Percentiles rank a stretch among this genome's conserved stretches.
Evolutionary conservation across 2,888 invertebrate genomes (phyloP).

Genomic region (Sthenelais limicola): DNA sequence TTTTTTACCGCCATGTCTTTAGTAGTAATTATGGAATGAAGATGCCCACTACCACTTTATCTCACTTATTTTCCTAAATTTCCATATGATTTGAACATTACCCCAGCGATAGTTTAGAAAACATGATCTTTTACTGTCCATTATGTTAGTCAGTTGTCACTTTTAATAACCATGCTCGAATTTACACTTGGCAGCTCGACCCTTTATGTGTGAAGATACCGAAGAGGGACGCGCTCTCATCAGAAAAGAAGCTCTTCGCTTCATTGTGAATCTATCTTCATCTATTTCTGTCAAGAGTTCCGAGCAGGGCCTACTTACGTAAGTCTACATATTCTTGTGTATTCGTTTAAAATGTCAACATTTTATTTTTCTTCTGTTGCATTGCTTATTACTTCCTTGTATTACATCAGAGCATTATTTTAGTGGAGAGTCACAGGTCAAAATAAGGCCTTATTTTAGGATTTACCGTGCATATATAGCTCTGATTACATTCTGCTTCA

Average conservation of each 20-base stretch:
- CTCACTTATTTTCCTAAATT: not conserved
- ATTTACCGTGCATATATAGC: too few species aligned
- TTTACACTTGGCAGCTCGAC: constrained; percentile 26
- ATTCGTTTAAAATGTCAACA: too few species aligned
- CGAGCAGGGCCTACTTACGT: constrained; percentile 83
- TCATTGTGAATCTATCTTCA: constrained; percentile 84
- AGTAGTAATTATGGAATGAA: too few species aligned
- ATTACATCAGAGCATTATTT: too few species aligned
- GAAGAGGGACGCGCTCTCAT: constrained; percentile 66
- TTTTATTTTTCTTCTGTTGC: too few species aligned
- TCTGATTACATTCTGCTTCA: too few species aligned
- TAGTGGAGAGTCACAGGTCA: too few species aligned
- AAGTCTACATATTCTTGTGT: too few species aligned
- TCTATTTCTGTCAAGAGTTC: constrained; percentile 86
- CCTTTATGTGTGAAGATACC: constrained; percentile 45
- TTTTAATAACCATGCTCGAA: not conserved
- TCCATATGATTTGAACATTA: not conserved
- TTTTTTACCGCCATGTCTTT: too few species aligned
- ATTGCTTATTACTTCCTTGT: too few species aligned
- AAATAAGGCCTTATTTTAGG: too few species aligned
- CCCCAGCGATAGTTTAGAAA: not conserved
- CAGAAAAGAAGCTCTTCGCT: constrained; percentile 79
- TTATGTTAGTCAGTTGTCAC: not conserved
- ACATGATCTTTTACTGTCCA: not conserved
- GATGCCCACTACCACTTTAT: not conserved